Evolutionary conservation across 1,140 invertebrate genomes (phyloP), one percentile per base, ranked within the genome.

Genomic region (Zaprionus camerounensis): DNA sequence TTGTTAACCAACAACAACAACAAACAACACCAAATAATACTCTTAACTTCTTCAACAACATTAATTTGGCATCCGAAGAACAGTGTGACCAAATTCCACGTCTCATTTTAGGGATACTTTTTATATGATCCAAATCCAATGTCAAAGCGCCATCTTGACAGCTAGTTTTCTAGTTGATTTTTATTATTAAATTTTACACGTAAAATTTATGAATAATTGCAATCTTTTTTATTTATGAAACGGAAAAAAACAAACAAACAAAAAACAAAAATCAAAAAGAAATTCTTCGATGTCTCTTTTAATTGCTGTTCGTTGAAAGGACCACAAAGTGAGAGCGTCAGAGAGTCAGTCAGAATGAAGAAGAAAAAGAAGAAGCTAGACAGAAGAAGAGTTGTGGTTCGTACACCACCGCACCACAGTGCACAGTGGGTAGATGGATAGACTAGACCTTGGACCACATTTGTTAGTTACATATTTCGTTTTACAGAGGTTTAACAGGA

Each of bases 151-250:
- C 79, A 85, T 34, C 82, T 81, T 82, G 85, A 82, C 81, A 73
- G 68, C 76, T 90, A 90, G 85, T 90, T 91, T 90, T 91, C 79
- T 91, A 90, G 85, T 91, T 90, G 85, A 85, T 85, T 90, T 84
- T 90, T 85, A 90, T 74, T 82, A 81, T 90, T 90, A 90, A 90
- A 90, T 90, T 90, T 90, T 90, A 90, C 86, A 90, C 85, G 86
- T 91, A 90, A 90, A 90, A 91, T 90, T 90, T 90, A 90, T 83
- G 81, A 87, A 86, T 75, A 84, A 71, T 75, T 80, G 71, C 63
- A 87, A 82, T 17, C 72, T 73, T 90, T 91, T 90, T 88, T 88
- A 86, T 85, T 82, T 82, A 79, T 51, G 80, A 82, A 62, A 70
- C 38, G 36, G 26, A 38, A 64, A 69, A 62, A 69, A 62, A 79